Base-by-base conservation (phyloP, 2,888 invertebrate species). In the Pristionchus fissidentatus region DNA sequence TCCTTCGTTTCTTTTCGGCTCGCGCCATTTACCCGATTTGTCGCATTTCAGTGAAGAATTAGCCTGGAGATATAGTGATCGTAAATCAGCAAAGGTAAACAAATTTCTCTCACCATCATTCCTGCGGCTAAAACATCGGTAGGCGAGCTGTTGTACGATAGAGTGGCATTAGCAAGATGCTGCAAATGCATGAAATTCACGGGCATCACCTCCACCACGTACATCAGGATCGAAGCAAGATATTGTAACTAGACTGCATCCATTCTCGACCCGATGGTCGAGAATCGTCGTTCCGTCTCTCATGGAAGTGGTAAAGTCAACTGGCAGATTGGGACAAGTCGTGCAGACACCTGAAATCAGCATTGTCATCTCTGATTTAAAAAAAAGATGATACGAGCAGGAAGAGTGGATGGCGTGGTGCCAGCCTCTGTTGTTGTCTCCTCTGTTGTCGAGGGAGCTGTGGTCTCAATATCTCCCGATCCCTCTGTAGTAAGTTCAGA, bases 241-340 rank as follows among this genome's bases (percentile, higher is more conserved):
- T 32, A 83, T 73, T 7, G 46, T 29, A 5, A 83, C 83, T 3
- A 73, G 38, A 55, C 83, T 83, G 73, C 83, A 83, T n/a, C 73
- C 73, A 10, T 38, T 29, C 29, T 52, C 52, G n/a, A 83, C 73
- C 22, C 73, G 49, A 52, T 83, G 83, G 73, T 83, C 83, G 70
- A 83, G 83, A 8, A 83, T 35, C 22, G 73, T 83, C 52, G 55
- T 55, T 29, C 83, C 83, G n/a, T 70, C 70, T 38, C 70, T 52
- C 52, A 52, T 55, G 26, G 49, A 57, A 2, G 52, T 29, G 3
- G 73, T 73, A 73, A 83, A 83, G 55, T 83, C 83, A 13, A 73
- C 83, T 5, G 52, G 70, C 7, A 83, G 38, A n/a, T 83, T 83
- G 73, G 83, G 73, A 46, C 83, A 83, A 3, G 83, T 83, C 1